Conservation (phyloP, 2,113 vertebrate species). For the Melanostigma gelatinosum region DNA sequence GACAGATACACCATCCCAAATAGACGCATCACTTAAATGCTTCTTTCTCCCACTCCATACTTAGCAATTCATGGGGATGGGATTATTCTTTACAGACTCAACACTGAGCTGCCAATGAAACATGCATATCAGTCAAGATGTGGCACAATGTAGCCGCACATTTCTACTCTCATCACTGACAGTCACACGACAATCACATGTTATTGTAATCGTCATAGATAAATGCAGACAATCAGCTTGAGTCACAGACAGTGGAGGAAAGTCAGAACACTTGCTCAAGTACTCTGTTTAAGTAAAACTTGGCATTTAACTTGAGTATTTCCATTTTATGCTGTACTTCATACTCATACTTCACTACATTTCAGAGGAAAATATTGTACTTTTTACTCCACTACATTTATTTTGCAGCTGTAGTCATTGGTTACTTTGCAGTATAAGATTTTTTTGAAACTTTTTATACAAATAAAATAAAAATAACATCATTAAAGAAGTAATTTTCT, state of each 20-base stretch:
- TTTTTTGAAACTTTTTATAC: neutral
- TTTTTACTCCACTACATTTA: neutral
- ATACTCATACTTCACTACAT: neutral
- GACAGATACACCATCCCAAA: conserved; percentile 37
- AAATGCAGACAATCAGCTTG: too few species aligned
- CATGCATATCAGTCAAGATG: neutral
- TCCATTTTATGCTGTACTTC: too few species aligned
- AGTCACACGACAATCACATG: neutral
- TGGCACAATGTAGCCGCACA: neutral
- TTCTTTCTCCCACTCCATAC: neutral
- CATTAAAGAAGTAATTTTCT: neutral
- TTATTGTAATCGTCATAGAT: neutral
- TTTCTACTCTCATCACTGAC: neutral
- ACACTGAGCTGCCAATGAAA: neutral
- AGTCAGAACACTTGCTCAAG: too few species aligned
- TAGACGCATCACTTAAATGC: conserved; percentile 11
- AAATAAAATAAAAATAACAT: neutral
- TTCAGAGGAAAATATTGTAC: neutral
- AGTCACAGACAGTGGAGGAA: too few species aligned
- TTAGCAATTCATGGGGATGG: too few species aligned
- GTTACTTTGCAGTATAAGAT: neutral
- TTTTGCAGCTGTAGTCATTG: neutral
- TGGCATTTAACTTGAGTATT: too few species aligned
- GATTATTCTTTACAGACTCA: neutral
- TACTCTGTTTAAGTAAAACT: too few species aligned